phyloP scores from a whole-genome alignment of 2,888 invertebrate species.

The Limnephilus marmoratus region DNA sequence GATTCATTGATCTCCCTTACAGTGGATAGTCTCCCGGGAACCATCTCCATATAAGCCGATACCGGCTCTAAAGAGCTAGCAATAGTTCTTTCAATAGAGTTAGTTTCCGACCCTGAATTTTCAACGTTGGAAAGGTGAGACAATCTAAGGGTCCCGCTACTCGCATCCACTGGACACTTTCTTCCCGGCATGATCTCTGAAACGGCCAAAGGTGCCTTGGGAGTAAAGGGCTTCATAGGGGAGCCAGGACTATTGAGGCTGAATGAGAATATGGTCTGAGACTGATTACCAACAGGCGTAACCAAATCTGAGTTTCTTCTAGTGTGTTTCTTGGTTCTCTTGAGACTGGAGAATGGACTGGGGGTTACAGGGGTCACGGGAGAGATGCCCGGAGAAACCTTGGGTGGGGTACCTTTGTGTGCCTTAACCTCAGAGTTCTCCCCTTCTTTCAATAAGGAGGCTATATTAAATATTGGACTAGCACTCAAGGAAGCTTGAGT shows the following conservation, averaged over 20 bases:
- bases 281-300: slow-evolving; percentile 79
- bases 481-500: slow-evolving; percentile 56
- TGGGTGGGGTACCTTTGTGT: slow-evolving; percentile 60
- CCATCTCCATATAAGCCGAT: slow-evolving; percentile 67
- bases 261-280: slow-evolving; percentile 82
- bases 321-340: slow-evolving; percentile 69
- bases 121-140: slow-evolving; percentile 58
- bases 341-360: slow-evolving; percentile 73
- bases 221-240: slow-evolving; percentile 76
- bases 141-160: slow-evolving; percentile 53
- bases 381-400: slow-evolving; percentile 63
- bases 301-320: slow-evolving; percentile 74
- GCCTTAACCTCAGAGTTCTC: slow-evolving; percentile 53
- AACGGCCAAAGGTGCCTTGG: slow-evolving; percentile 66
- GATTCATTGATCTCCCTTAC: slow-evolving; percentile 73
- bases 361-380: slow-evolving; percentile 69
- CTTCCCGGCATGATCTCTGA: slow-evolving; percentile 68
- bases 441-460: slow-evolving; percentile 47
- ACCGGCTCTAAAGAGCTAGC: slow-evolving; percentile 40
- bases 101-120: slow-evolving; percentile 18
- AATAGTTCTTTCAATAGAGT: slow-evolving; percentile 42
- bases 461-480: slow-evolving; percentile 60
- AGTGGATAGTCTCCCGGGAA: slow-evolving; percentile 59
- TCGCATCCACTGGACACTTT: slow-evolving; percentile 70
- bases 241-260: slow-evolving; percentile 83